These are phyloP conservation scores for Argyra leucocephala DNA, from an alignment of 2,888 invertebrate genomes.

Conservation along the genomic window DNA sequence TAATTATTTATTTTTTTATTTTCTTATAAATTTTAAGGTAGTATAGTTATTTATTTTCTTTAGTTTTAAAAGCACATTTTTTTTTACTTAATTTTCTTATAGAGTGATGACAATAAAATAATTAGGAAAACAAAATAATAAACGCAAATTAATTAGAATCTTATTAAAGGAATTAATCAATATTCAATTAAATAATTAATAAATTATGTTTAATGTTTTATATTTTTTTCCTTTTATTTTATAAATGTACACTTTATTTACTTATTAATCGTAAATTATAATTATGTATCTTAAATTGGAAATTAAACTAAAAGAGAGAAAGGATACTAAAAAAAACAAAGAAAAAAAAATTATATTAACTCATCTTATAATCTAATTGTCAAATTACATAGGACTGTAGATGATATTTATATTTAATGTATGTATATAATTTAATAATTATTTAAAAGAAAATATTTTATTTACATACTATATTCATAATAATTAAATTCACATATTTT, in stretches of 20 bases:
- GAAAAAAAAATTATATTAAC: not conserved
- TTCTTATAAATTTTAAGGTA: slow-evolving; percentile 3
- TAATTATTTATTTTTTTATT: not conserved
- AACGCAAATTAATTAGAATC: not conserved
- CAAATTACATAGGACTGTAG: not conserved
- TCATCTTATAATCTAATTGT: not conserved
- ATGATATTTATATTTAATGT: not conserved
- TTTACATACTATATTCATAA: no score
- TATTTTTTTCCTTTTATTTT: no score
- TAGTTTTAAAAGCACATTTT: not conserved
- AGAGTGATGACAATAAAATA: not conserved
- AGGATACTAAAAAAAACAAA: no score
- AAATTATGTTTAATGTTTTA: no score
- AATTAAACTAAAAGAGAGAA: no score
- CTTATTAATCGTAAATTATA: no score
- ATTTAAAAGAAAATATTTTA: no score
- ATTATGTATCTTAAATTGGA: no score
- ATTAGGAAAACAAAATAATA: not conserved
- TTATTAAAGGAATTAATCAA: not conserved
- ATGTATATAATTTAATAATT: no score
- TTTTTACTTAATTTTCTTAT: not conserved
- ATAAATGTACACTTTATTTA: no score
- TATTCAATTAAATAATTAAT: no score
- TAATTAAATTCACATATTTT: no score
- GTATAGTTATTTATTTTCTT: not conserved